Conservation (phyloP, 2,797 vertebrate species). For the Coregonus ussuriensis region DNA sequence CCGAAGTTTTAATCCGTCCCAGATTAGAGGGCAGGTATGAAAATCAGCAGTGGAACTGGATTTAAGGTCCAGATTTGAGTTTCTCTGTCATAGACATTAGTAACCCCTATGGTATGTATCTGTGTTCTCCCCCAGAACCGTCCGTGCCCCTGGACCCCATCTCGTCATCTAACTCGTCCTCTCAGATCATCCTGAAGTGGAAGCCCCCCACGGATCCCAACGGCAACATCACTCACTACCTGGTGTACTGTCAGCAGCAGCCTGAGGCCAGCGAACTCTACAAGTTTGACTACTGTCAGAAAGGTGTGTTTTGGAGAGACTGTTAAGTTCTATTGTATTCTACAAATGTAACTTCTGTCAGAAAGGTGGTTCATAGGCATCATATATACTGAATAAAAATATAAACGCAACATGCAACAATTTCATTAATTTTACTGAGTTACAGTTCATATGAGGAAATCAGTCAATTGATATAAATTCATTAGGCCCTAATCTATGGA, state of each 20-base stretch:
- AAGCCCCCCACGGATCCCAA: slow-evolving; percentile 94
- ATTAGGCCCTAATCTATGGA: no score
- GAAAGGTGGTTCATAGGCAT: background rate
- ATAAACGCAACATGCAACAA: no score
- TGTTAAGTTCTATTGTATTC: background rate
- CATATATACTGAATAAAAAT: background rate
- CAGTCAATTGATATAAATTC: no score
- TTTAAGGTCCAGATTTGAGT: background rate
- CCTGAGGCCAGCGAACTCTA: slow-evolving; percentile 90
- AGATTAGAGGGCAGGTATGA: background rate
- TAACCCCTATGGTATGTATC: background rate
- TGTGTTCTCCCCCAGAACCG: slow-evolving; percentile 76
- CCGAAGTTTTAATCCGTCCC: background rate
- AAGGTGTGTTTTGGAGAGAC: slow-evolving; percentile 78
- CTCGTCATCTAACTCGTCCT: slow-evolving; percentile 94
- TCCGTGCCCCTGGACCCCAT: slow-evolving; percentile 92
- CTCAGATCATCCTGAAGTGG: slow-evolving; percentile 96
- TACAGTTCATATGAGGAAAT: no score
- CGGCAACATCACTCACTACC: slow-evolving; percentile 95
- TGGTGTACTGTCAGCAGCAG: slow-evolving; percentile 92
- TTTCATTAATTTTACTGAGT: no score
- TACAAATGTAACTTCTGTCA: background rate
- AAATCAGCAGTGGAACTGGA: background rate
- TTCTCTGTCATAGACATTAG: background rate
- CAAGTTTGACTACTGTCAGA: slow-evolving; percentile 94